Conservation (phyloP, 1,140 invertebrate genomes). For the Cotesia glomerata region DNA sequence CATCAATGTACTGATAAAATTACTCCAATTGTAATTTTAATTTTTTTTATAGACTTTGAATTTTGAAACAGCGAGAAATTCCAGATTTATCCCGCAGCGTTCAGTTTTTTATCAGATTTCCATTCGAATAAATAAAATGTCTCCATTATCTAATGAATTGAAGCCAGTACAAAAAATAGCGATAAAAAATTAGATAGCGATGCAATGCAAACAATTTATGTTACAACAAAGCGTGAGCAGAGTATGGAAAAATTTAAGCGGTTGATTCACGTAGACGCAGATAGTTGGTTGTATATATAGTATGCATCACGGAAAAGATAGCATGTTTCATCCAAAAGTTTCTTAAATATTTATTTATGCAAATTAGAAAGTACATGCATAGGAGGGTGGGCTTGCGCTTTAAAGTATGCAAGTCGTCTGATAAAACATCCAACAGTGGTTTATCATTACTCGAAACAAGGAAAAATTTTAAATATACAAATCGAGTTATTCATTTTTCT, state of each 20-base stretch:
- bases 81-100: no score
- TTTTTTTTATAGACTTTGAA: no score
- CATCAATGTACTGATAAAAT: no score
- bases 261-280: neutral
- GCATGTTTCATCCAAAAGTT: slow-evolving; percentile 32
- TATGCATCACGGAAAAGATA: slow-evolving; percentile 15
- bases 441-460: neutral
- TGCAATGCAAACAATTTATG: slow-evolving; percentile 2
- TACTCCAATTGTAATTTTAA: no score
- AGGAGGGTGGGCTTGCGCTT: neutral
- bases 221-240: neutral
- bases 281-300: neutral
- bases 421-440: slow-evolving; percentile 21
- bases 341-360: slow-evolving; percentile 38
- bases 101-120: no score
- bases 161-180: neutral
- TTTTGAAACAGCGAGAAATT: no score
- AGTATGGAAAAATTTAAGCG: neutral
- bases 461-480: neutral
- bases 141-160: no score
- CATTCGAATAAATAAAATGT: no score
- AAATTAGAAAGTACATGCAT: slow-evolving; percentile 30
- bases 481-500: neutral
- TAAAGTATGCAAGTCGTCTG: neutral
- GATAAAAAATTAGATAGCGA: neutral